phyloP scores from a whole-genome alignment of 2,113 vertebrate species.

The Pycnonotus jocosus region DNA sequence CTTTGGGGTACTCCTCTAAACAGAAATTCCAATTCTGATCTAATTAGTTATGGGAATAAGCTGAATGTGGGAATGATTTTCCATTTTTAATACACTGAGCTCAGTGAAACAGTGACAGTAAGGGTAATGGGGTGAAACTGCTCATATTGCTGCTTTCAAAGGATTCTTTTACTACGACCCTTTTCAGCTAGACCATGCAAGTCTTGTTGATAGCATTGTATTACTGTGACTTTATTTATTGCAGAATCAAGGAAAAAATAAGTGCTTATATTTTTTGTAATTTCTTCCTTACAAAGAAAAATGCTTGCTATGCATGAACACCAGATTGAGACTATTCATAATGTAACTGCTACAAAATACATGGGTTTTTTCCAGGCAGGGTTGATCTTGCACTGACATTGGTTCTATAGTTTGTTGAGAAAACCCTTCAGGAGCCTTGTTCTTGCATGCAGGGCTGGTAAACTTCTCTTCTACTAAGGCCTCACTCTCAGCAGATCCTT shows the following conservation, averaged over 20 bases:
- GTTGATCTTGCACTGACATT: not conserved
- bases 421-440: not conserved
- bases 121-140: constrained; percentile 15
- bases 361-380: not conserved
- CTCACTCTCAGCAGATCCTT: not conserved
- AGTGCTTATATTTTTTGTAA: not conserved
- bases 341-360: not conserved
- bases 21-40: not conserved
- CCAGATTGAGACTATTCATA: not conserved
- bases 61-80: constrained; percentile 26
- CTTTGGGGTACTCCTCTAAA: not conserved
- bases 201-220: not conserved
- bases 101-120: not conserved
- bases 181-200: not conserved
- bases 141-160: not conserved
- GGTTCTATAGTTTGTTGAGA: not conserved
- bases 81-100: not conserved
- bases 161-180: not conserved
- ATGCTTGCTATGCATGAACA: not conserved
- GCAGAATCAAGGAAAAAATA: not conserved
- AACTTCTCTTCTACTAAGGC: not conserved
- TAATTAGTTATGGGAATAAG: constrained; percentile 44
- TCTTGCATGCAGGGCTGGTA: not conserved
- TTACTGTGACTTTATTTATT: not conserved
- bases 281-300: not conserved